Percentiles rank a stretch among this genome's conserved stretches.
Evolutionary conservation across 2,888 invertebrate species (phyloP).

Genomic region (Arge pagana): DNA sequence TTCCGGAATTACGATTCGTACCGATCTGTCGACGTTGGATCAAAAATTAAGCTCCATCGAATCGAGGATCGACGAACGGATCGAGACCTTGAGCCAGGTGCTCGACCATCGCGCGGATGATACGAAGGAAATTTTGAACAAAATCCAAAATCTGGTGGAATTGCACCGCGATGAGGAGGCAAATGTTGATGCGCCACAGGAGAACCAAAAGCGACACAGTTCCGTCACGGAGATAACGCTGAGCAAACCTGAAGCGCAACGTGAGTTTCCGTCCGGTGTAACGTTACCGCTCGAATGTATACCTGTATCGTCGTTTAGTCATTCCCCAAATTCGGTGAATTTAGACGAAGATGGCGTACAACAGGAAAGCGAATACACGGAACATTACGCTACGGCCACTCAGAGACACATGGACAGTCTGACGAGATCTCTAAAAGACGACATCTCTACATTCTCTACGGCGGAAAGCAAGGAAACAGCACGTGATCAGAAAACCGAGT

Average conservation of each 20-base stretch:
- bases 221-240: too few species aligned
- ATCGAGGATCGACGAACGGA: not conserved
- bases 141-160: not conserved
- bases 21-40: slow-evolving; percentile 20
- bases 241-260: too few species aligned
- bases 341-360: slow-evolving; percentile 36
- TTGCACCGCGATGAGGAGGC: too few species aligned
- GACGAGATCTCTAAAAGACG: slow-evolving; percentile 33
- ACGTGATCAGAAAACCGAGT: slow-evolving; percentile 22
- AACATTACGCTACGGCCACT: slow-evolving; percentile 49
- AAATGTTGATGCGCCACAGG: too few species aligned
- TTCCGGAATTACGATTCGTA: not conserved
- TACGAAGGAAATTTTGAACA: too few species aligned
- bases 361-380: slow-evolving; percentile 56
- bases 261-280: too few species aligned
- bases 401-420: slow-evolving; percentile 65
- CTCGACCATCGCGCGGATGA: not conserved
- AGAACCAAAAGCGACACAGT: too few species aligned
- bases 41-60: slow-evolving; percentile 31
- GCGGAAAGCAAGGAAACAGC: slow-evolving; percentile 1
- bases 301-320: too few species aligned
- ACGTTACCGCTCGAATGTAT: too few species aligned
- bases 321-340: too few species aligned
- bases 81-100: not conserved
- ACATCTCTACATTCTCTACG: too few species aligned